Evolutionary conservation across 2,797 vertebrate genomes (phyloP).

Genomic region (Tragopan temminckii): DNA sequence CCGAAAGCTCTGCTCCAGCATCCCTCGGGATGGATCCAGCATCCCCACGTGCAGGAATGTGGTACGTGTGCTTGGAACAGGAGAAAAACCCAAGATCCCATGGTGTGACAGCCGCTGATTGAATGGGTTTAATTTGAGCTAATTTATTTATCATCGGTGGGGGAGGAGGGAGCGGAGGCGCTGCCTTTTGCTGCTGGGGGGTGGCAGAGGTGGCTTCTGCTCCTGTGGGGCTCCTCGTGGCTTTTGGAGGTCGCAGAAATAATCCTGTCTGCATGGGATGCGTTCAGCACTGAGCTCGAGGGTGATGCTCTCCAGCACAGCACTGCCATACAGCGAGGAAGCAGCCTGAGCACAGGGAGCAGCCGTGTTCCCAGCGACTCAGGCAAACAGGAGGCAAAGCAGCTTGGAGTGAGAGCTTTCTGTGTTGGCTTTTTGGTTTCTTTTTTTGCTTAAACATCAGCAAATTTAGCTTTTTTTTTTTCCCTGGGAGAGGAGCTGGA

Average conservation of each 20-base stretch:
- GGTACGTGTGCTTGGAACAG: not conserved
- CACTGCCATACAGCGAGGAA: not conserved
- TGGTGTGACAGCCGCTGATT: not conserved
- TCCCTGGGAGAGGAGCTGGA: not conserved
- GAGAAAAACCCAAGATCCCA: not conserved
- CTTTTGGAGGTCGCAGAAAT: not conserved
- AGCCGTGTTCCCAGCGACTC: fast-evolving
- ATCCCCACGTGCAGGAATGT: fast-evolving
- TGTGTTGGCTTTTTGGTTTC: not conserved
- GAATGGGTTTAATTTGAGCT: not conserved
- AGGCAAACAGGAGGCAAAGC: not conserved
- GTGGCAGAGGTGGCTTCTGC: not conserved
- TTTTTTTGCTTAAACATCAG: not conserved
- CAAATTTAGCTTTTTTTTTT: not conserved
- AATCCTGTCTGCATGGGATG: not conserved
- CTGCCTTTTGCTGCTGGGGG: constrained; percentile 12
- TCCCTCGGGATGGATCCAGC: not conserved
- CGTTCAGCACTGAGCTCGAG: not conserved
- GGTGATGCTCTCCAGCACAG: not conserved
- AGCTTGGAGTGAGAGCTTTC: not conserved
- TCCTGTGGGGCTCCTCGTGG: fast-evolving
- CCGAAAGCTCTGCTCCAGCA: not conserved
- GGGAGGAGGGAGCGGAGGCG: not conserved
- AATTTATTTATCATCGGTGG: not conserved
- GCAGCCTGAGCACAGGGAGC: fast-evolving